These are phyloP conservation scores for Zygothrica quintamaculata DNA, from an alignment of 2,888 invertebrate genomes.

Conservation along the genomic window DNA sequence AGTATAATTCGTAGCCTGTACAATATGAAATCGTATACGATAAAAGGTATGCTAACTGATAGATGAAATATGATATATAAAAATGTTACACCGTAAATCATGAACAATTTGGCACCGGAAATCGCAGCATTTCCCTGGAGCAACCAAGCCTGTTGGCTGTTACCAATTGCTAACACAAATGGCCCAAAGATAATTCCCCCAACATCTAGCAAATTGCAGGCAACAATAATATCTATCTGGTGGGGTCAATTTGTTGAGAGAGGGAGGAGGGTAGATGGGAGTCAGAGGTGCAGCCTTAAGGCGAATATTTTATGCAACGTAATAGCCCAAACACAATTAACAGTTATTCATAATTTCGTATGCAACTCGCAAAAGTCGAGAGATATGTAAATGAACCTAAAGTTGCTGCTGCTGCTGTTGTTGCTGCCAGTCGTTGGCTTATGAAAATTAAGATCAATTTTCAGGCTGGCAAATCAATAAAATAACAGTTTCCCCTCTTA, in stretches of 20 bases:
- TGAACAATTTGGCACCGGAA: too few relatives aligned
- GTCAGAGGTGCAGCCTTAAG: constrained; percentile 5
- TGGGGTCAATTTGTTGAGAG: neutral
- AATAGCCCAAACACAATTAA: constrained; percentile 66
- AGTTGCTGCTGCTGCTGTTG: constrained; percentile 20
- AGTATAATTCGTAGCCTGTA: too few relatives aligned
- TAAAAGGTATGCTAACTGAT: too few relatives aligned
- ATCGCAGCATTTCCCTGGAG: neutral
- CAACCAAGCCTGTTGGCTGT: neutral
- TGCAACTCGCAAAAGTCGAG: constrained; percentile 16
- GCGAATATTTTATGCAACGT: constrained; percentile 53
- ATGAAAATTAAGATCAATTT: constrained; percentile 65
- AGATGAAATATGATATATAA: too few relatives aligned
- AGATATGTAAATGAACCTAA: constrained; percentile 54
- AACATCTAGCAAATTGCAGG: constrained; percentile 21
- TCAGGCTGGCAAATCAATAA: constrained; percentile 70
- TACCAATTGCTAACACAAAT: neutral
- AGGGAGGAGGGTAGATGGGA: too few relatives aligned
- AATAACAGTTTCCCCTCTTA: constrained; percentile 37
- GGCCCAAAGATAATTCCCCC: neutral
- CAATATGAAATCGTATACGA: too few relatives aligned
- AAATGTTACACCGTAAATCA: too few relatives aligned
- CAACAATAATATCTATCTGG: constrained; percentile 9
- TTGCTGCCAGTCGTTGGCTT: constrained; percentile 27
- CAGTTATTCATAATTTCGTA: constrained; percentile 60